Conservation (phyloP, 2,797 vertebrate species). For the Sebastes oblongus region DNA sequence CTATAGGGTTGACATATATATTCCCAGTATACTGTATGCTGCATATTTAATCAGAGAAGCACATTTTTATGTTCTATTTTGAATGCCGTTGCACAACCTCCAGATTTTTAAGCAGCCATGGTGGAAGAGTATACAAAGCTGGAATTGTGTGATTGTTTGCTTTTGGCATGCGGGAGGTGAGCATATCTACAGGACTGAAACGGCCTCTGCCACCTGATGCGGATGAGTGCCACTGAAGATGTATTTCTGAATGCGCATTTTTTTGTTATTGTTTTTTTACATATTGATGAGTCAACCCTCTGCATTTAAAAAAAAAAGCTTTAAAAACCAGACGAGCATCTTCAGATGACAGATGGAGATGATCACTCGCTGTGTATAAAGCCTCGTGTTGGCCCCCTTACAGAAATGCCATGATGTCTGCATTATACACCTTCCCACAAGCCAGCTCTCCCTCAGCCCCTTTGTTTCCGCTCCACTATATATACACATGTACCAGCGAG, state of each 20-base stretch:
- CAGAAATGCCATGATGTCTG: slow-evolving; percentile 64
- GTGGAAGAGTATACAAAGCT: neutral
- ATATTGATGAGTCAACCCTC: slow-evolving; percentile 4
- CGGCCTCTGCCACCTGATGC: slow-evolving; percentile 28
- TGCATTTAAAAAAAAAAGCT: slow-evolving; percentile 2
- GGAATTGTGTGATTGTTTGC: slow-evolving; percentile 29
- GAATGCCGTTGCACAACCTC: neutral
- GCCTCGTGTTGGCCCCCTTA: slow-evolving; percentile 49
- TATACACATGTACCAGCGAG: slow-evolving; percentile 14
- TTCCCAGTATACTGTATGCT: neutral
- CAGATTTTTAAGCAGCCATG: neutral
- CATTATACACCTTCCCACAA: slow-evolving; percentile 48
- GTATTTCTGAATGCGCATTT: neutral
- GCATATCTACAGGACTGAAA: slow-evolving; percentile 40
- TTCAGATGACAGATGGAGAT: slow-evolving; percentile 62
- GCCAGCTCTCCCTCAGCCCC: slow-evolving; percentile 23
- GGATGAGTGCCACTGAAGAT: slow-evolving; percentile 38
- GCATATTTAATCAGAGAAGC: neutral
- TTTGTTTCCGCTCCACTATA: slow-evolving; percentile 39
- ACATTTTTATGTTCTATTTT: neutral
- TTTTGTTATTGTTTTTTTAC: slow-evolving; percentile 6
- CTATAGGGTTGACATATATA: neutral
- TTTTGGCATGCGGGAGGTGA: slow-evolving; percentile 12
- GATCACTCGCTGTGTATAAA: slow-evolving; percentile 52
- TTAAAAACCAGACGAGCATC: slow-evolving; percentile 26